Evolutionary conservation across 1,140 invertebrate genomes (phyloP).

Genomic region (Megathymus violae): DNA sequence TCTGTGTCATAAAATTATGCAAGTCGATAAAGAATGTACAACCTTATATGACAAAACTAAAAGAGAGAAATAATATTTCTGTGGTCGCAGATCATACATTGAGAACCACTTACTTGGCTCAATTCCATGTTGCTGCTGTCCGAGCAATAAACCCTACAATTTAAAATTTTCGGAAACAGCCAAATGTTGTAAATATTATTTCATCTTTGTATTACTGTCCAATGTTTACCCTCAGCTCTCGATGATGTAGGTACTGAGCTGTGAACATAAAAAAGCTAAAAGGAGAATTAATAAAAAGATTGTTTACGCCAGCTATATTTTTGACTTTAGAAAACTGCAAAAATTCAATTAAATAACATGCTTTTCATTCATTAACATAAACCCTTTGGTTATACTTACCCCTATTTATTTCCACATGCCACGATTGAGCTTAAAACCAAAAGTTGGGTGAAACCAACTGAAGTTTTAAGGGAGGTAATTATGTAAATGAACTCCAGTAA

Average conservation of each 20-base stretch:
- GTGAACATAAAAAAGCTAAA: too few relatives aligned
- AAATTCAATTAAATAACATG: too few relatives aligned
- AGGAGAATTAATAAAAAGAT: too few relatives aligned
- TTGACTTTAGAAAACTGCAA: too few relatives aligned
- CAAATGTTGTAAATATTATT: constrained; percentile 45
- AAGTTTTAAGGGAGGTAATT: constrained; percentile 46
- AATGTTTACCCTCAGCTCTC: constrained; percentile 10
- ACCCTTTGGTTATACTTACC: constrained; percentile 2
- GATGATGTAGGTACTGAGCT: too few relatives aligned
- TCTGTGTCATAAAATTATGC: too few relatives aligned
- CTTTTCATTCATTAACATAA: not conserved
- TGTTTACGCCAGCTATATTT: too few relatives aligned
- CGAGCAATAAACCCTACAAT: constrained; percentile 55
- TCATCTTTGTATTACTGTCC: constrained; percentile 40
- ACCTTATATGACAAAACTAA: not conserved
- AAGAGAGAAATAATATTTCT: not conserved
- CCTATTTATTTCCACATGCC: constrained; percentile 36
- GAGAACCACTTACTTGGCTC: constrained; percentile 42
- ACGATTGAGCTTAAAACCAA: constrained; percentile 43
- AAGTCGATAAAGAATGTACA: not conserved
- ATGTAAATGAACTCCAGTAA: constrained; percentile 56
- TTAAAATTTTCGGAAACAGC: constrained; percentile 50
- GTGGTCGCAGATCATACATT: constrained; percentile 4
- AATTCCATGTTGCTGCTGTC: constrained; percentile 52
- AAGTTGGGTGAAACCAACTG: constrained; percentile 37